Evolutionary conservation across 2,888 invertebrate species (phyloP).

Genomic region (Rhamnusium bicolor): DNA sequence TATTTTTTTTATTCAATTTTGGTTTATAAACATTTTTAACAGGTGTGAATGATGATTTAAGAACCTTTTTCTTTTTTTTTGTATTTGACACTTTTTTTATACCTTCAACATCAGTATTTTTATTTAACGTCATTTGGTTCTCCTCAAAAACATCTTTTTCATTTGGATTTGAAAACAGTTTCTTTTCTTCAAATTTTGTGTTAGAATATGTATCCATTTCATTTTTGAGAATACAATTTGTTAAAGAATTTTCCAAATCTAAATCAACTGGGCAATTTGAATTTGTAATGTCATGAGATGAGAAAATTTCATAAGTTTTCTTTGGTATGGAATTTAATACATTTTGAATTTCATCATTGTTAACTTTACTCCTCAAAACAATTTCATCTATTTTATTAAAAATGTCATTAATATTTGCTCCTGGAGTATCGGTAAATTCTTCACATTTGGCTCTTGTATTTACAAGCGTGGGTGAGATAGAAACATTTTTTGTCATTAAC

Average conservation of each 20-base stretch:
- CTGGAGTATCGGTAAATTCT: not conserved
- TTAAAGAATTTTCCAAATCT: not conserved
- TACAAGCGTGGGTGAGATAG: not conserved
- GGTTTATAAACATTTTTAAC: not conserved
- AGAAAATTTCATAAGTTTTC: not conserved
- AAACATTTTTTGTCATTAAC: not conserved
- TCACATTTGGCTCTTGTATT: not conserved
- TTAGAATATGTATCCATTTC: not conserved
- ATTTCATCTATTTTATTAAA: constrained; percentile 24
- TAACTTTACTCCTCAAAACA: constrained; percentile 12
- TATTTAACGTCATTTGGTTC: not conserved
- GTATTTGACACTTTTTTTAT: not conserved
- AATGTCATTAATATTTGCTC: not conserved
- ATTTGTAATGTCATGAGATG: not conserved
- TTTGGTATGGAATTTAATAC: constrained; percentile 12
- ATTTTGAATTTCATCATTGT: constrained; percentile 12
- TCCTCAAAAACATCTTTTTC: not conserved
- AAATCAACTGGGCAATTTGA: not conserved
- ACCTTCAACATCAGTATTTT: not conserved
- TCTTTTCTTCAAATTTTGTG: not conserved
- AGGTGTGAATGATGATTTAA: not conserved
- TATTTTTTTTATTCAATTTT: not conserved
- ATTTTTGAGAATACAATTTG: not conserved
- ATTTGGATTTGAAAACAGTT: not conserved
- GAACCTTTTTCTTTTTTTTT: not conserved